phyloP scores from a whole-genome alignment of 2,888 invertebrate species.

The Perithous albicinctus region DNA sequence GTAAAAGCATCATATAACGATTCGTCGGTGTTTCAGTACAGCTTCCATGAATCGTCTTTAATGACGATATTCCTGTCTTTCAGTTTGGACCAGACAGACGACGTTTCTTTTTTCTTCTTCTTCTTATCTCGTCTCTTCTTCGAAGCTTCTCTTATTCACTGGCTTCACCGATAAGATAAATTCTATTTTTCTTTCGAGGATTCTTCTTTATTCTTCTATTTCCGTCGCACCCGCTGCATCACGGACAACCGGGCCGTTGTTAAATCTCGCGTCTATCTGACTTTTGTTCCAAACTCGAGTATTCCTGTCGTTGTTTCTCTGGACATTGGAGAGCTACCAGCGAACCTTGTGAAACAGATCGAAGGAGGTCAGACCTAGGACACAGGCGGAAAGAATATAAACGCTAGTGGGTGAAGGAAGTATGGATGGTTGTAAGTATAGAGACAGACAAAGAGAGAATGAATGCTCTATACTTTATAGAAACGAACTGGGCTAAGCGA shows the following conservation, averaged over 20 bases:
- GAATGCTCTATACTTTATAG: constrained; percentile 23
- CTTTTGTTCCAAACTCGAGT: constrained; percentile 4
- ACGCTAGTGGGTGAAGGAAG: not conserved
- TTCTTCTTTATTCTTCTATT: constrained; percentile 1
- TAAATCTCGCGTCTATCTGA: not conserved
- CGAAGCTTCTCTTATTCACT: constrained; percentile 38
- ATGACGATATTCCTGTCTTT: constrained; percentile 14
- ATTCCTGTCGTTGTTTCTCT: constrained; percentile 30
- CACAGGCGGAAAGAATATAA: constrained; percentile 13
- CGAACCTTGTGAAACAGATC: constrained; percentile 17
- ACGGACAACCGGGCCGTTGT: not conserved
- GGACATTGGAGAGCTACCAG: constrained; percentile 3
- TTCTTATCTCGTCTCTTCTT: constrained; percentile 9
- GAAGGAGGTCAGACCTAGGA: constrained; percentile 29
- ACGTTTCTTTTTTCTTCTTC: not conserved
- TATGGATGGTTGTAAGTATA: not conserved
- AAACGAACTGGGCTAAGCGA: not conserved
- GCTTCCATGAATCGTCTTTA: constrained; percentile 6
- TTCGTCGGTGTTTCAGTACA: constrained; percentile 17
- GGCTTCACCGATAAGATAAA: constrained; percentile 46
- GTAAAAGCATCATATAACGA: not conserved
- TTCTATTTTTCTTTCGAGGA: constrained; percentile 32
- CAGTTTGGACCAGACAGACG: no score
- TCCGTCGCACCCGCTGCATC: not conserved
- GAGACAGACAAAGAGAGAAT: constrained; percentile 35